Evolutionary conservation across 2,888 invertebrate species (phyloP).

Genomic region (Leucophenga montana): DNA sequence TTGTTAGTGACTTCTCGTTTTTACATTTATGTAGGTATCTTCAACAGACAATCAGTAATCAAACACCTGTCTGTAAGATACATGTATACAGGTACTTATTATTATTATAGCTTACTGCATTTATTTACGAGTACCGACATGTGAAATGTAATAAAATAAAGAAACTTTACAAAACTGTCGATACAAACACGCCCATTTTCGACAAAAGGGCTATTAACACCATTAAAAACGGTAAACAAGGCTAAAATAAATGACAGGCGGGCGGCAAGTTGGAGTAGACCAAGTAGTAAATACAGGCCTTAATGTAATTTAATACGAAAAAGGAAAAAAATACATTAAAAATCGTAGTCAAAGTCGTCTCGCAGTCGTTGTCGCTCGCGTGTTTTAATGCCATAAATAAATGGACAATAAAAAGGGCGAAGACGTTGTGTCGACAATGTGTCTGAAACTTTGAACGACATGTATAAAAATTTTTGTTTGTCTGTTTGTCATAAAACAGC

Average conservation of each 20-base stretch:
- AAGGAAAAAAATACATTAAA: slow-evolving; percentile 44
- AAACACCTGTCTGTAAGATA: slow-evolving; percentile 17
- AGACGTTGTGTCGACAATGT: slow-evolving; percentile 25
- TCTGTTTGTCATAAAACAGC: not conserved
- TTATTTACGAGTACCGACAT: too few relatives aligned
- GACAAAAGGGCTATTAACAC: slow-evolving; percentile 49
- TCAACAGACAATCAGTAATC: not conserved
- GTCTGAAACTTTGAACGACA: slow-evolving; percentile 16
- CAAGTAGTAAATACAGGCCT: not conserved
- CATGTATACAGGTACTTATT: slow-evolving; percentile 23
- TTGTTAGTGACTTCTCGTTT: too few relatives aligned
- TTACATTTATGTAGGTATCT: too few relatives aligned
- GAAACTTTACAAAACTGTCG: slow-evolving; percentile 30
- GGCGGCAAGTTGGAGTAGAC: slow-evolving; percentile 39
- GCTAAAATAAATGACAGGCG: slow-evolving; percentile 3
- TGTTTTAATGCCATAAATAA: slow-evolving; percentile 57
- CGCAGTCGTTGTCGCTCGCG: slow-evolving; percentile 44
- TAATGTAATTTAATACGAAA: slow-evolving; percentile 34
- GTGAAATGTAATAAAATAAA: slow-evolving; percentile 21
- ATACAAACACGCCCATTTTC: slow-evolving; percentile 43
- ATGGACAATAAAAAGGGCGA: slow-evolving; percentile 39
- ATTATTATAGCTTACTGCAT: slow-evolving; percentile 31
- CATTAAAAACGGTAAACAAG: slow-evolving; percentile 49
- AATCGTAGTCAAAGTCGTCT: not conserved
- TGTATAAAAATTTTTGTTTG: not conserved